These are phyloP conservation scores for Pogonomyrmex californicus DNA, from an alignment of 1,140 invertebrate species.

Conservation along the genomic window DNA sequence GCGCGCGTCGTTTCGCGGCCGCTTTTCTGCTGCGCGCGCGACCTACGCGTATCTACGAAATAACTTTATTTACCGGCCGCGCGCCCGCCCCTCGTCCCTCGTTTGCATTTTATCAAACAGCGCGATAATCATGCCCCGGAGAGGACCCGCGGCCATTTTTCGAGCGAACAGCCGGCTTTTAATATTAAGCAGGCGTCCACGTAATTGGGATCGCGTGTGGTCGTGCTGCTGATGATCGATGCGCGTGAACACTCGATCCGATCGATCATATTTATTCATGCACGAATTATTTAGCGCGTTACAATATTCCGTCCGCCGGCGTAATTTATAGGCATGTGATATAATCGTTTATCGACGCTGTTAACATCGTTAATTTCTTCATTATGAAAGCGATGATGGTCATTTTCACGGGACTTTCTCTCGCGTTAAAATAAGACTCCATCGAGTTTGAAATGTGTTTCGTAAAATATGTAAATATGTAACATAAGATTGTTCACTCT, in stretches of 20 bases:
- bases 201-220: constrained; percentile 57
- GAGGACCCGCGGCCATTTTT: constrained; percentile 63
- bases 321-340: constrained; percentile 48
- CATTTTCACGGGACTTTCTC: constrained; percentile 16
- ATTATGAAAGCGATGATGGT: constrained; percentile 22
- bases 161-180: constrained; percentile 66
- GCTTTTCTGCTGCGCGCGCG: constrained; percentile 35
- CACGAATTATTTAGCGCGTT: constrained; percentile 35
- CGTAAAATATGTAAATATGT: background rate
- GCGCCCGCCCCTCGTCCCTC: constrained; percentile 25
- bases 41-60: constrained; percentile 41
- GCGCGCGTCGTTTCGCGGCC: background rate
- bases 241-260: constrained; percentile 41
- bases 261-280: constrained; percentile 60
- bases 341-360: constrained; percentile 36
- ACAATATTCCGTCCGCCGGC: constrained; percentile 31
- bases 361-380: constrained; percentile 49
- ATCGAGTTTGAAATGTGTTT: background rate
- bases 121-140: constrained; percentile 42
- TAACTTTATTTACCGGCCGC: constrained; percentile 69
- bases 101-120: constrained; percentile 75
- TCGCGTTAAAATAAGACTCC: constrained; percentile 19
- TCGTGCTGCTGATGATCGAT: constrained; percentile 44
- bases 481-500: background rate
- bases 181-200: constrained; percentile 69